Evolutionary conservation across 2,113 vertebrate species (phyloP).

Genomic region (Azemiops feae): DNA sequence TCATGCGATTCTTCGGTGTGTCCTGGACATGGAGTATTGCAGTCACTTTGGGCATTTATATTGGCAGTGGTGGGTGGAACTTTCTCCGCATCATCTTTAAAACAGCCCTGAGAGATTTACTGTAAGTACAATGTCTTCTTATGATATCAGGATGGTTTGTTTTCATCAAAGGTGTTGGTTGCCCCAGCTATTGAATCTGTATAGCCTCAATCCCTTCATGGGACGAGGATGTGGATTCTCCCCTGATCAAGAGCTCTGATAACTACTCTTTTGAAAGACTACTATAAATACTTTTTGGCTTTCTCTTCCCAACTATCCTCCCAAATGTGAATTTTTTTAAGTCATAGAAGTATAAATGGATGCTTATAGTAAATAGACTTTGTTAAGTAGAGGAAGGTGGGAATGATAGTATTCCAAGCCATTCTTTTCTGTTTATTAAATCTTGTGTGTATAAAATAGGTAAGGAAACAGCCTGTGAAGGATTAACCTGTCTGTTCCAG

Average conservation of each 20-base stretch:
- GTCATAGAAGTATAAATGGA: not conserved
- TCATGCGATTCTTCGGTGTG: conserved; percentile 77
- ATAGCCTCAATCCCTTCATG: not conserved
- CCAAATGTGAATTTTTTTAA: not conserved
- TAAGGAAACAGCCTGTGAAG: not conserved
- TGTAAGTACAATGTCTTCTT: conserved; percentile 70
- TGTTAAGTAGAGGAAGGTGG: not conserved
- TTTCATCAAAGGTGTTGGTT: not conserved
- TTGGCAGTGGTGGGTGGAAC: conserved; percentile 84
- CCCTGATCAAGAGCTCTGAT: not conserved
- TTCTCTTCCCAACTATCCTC: not conserved
- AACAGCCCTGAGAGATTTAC: conserved; percentile 82
- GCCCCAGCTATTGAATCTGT: not conserved
- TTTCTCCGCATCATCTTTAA: conserved; percentile 81
- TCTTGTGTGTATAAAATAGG: not conserved
- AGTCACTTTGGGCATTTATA: conserved; percentile 79
- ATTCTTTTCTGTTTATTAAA: not conserved
- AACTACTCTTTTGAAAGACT: not conserved
- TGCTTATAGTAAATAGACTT: conserved; percentile 1
- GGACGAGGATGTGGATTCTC: not conserved
- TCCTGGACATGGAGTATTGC: conserved; percentile 87
- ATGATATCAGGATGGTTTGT: not conserved
- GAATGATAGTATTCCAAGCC: not conserved
- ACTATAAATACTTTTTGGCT: not conserved
- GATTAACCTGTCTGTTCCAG: not conserved